Evolutionary conservation across 2,888 invertebrate genomes (phyloP), one percentile per base, ranked within the genome.

Genomic region (Melanchra persicariae): DNA sequence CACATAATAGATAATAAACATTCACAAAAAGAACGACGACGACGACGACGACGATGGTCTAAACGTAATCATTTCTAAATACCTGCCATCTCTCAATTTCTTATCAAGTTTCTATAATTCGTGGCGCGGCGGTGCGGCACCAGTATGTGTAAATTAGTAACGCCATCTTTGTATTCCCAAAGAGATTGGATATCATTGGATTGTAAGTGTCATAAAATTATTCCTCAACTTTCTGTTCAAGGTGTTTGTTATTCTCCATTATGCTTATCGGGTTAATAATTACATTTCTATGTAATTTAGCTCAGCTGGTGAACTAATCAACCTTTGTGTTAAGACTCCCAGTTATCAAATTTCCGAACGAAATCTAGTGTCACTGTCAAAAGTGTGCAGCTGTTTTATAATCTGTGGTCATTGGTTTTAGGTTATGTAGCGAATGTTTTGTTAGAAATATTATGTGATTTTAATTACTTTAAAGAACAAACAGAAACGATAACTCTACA

Each of bases 401-500:
- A 43, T 70, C 63, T 79, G 63, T 63, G 58, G 51, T 37, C 15
- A 62, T 49, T 81, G 24, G 7, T 26, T 85, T 76, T 63, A 88
- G 88, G 87, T 88, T 88, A 87, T 70, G 51, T 78, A 37, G 51
- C 55, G 17, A 77, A 74, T 77, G 80, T 83, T 74, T 77, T 76
- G 54, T 40, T 74, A 64, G 17, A 15, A 65, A n/a, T 55, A 54
- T 30, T 45, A 34, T n/a, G 7, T 10, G 45, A 59, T 40, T 26
- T 34, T 34, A 51, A 34, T 47, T 51, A 34, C 34, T 7, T 34
- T 61, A 17, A 55, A 61, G 12, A 66, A 24, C 30, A 3, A 12
- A 60, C 7, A 30, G 26, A n/a, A 10, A 47, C 15, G 54, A 47
- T 47, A 55, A 24, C 8, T 62, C 37, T 51, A 15, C 58, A 62